A percentile compares a stretch with the other conserved stretches of the same genome.
These are phyloP conservation scores for Erebia ligea DNA, from an alignment of 2,888 invertebrate genomes.

Conservation along the genomic window DNA sequence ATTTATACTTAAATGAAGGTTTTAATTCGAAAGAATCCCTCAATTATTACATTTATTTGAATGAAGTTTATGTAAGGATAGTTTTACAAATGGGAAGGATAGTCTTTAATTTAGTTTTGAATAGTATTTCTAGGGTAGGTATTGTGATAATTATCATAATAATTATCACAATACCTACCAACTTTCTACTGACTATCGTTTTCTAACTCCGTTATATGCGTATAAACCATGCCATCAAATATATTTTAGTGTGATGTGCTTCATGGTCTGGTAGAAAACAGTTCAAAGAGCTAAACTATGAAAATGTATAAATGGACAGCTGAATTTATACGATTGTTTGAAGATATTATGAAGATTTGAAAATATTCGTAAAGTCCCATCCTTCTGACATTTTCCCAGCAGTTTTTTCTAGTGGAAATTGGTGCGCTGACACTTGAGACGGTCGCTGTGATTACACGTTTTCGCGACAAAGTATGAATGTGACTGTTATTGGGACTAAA, in stretches of 20 bases:
- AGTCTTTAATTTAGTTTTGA: too few species aligned
- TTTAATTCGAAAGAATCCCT: slow-evolving; percentile 11
- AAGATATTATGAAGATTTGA: background rate
- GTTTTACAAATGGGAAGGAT: background rate
- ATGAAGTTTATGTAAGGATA: background rate
- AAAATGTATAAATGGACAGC: background rate
- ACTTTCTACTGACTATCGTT: too few species aligned
- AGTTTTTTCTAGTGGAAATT: slow-evolving; percentile 16
- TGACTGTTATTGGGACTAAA: slow-evolving; percentile 19
- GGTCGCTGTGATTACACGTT: slow-evolving; percentile 9
- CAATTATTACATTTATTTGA: background rate
- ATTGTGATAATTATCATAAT: too few species aligned
- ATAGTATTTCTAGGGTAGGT: too few species aligned
- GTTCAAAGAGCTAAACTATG: too few species aligned
- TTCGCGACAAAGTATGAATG: slow-evolving; percentile 17
- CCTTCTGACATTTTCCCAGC: slow-evolving; percentile 1
- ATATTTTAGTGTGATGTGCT: too few species aligned
- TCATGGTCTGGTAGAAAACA: too few species aligned
- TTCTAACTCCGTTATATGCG: too few species aligned
- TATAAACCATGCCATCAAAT: too few species aligned
- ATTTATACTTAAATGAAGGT: slow-evolving; percentile 24
- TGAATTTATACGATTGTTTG: background rate
- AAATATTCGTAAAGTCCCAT: background rate
- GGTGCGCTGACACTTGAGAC: slow-evolving; percentile 18
- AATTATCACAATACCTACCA: too few species aligned